Evolutionary conservation across 1,140 invertebrate genomes (phyloP), one percentile per base, ranked within the genome.

Genomic region (Palaemon carinicauda): DNA sequence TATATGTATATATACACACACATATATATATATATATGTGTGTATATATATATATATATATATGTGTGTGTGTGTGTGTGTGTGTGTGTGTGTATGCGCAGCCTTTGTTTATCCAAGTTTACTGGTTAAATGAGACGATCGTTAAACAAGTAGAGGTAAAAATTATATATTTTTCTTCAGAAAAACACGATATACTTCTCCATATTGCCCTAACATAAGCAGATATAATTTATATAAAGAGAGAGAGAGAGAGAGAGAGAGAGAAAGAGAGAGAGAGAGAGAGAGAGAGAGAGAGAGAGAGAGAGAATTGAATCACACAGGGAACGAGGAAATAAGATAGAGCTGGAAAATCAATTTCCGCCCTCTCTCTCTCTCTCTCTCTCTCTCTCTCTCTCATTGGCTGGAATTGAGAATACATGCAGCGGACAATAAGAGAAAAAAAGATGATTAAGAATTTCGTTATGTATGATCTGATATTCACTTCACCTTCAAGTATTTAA

Each of bases 61-160:
- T 65, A 54, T 80, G 53, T 65, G 27, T 65, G 53, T 80, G 53
- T 65, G 51, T 80, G 53, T 80, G 24, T 80, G 53, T 80, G 27
- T 60, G 52, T 80, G 9, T 33, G n/a, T 60, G 24, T 15, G 17
- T 21, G 12, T 60, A 24, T 24, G 12, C 14, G 3, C 21, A 24
- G 54, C 4, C 3, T 3, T 60, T 60, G 14, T 4, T 4, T 60
- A 14, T 3, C 2, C 3, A 3, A 12, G 14, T 60, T 60, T 14
- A 60, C 3, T 60, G 21, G 21, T 19, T 60, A 24, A 24, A 60
- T 24, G 21, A 14, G 54, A 60, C 54, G 21, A 60, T 60, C 12
- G 21, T 60, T 3, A 60, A 60, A 3, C 3, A 41, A 41, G 33
- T 9, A 41, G 33, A 3, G 33, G 33, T 9, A 41, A 9, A 41